A percentile compares a stretch with the other conserved stretches of the same genome.
Evolutionary conservation across 2,113 vertebrate species (phyloP).

Genomic region (Erinaceus europaeus): DNA sequence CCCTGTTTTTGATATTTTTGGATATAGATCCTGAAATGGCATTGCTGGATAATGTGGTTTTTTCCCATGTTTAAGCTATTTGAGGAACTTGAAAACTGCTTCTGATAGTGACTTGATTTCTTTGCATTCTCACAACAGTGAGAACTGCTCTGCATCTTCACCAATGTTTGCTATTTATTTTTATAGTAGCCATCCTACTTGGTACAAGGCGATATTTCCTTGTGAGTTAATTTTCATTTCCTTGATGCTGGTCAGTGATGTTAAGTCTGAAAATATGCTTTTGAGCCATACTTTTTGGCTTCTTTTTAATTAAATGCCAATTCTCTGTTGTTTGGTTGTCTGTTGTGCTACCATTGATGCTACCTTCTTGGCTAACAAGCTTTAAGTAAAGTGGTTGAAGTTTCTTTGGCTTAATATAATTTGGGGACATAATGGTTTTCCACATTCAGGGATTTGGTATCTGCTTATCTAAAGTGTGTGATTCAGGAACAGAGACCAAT

Average conservation of each 20-base stretch:
- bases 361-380: not conserved
- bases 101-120: not conserved
- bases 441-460: not conserved
- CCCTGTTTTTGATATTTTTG: not conserved
- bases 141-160: not conserved
- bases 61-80: not conserved
- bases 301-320: not conserved
- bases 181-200: not conserved
- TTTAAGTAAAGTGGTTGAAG: conserved; percentile 1
- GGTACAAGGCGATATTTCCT: not conserved
- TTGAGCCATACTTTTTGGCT: not conserved
- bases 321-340: not conserved
- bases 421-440: not conserved
- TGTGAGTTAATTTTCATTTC: not conserved
- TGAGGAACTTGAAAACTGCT: not conserved
- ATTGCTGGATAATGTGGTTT: not conserved
- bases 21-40: no score
- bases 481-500: not conserved
- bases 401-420: not conserved
- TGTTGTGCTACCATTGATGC: not conserved
- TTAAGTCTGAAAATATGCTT: not conserved
- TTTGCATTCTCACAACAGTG: not conserved
- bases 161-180: not conserved
- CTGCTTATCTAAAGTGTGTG: not conserved
- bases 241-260: not conserved